Conservation (phyloP, 2,888 invertebrate genomes). For the Caenorhabditis japonica region DNA sequence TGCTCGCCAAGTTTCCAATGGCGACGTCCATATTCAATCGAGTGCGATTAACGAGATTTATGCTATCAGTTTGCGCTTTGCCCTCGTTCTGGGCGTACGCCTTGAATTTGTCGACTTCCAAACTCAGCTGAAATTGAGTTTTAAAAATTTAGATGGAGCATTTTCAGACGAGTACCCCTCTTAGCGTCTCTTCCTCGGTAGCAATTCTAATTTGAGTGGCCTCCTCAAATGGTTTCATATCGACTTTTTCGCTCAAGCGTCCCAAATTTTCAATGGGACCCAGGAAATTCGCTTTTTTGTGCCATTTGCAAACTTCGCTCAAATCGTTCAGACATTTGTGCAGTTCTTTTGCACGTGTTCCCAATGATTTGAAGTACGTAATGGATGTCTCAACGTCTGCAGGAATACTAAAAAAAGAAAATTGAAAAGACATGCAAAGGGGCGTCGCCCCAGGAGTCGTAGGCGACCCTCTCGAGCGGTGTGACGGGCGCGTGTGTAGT, state of each 20-base stretch:
- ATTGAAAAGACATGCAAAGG: background rate
- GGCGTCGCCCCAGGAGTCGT: too few species aligned
- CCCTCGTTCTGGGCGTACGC: constrained; percentile 24
- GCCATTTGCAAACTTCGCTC: constrained; percentile 33
- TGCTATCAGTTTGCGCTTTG: constrained; percentile 8
- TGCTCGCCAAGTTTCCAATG: constrained; percentile 15
- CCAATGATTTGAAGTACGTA: constrained; percentile 24
- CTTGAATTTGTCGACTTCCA: constrained; percentile 27
- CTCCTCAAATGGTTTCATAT: constrained; percentile 19
- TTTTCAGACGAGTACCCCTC: constrained; percentile 7
- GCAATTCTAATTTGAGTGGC: constrained; percentile 12
- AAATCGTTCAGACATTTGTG: constrained; percentile 23
- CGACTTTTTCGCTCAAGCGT: constrained; percentile 16
- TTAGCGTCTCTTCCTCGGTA: constrained; percentile 12
- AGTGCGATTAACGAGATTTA: constrained; percentile 5
- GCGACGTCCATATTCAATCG: constrained; percentile 33
- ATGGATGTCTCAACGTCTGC: constrained; percentile 25
- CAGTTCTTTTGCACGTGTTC: constrained; percentile 22
- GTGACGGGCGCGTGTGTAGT: too few species aligned
- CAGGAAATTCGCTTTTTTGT: constrained; percentile 31
- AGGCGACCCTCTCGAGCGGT: too few species aligned
- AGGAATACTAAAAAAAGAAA: constrained; percentile 18
- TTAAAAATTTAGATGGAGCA: too few species aligned
- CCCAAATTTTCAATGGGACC: constrained; percentile 10
- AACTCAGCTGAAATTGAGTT: constrained; percentile 27